Evolutionary conservation across 2,888 invertebrate genomes (phyloP).

Genomic region (Eupithecia pulchellata): DNA sequence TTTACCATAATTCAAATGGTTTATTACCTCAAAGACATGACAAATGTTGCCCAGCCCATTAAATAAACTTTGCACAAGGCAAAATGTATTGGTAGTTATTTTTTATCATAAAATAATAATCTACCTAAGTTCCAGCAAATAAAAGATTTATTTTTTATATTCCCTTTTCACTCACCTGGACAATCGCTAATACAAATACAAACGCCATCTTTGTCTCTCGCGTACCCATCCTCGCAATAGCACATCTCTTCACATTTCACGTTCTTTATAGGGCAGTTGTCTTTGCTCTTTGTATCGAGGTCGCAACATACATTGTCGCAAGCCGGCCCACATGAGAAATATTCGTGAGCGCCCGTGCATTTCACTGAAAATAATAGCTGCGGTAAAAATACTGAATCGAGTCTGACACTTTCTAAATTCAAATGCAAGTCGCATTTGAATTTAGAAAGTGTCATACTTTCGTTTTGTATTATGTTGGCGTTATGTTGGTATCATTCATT

Average conservation of each 20-base stretch:
- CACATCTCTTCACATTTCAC: slow-evolving; percentile 54
- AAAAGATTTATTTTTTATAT: not conserved
- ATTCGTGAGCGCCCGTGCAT: slow-evolving; percentile 51
- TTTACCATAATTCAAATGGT: not conserved
- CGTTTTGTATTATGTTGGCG: not conserved
- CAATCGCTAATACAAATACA: slow-evolving; percentile 55
- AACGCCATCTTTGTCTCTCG: slow-evolving; percentile 47
- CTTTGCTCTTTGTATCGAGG: slow-evolving; percentile 50
- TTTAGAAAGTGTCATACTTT: not conserved
- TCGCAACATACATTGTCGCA: slow-evolving; percentile 65
- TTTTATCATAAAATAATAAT: no score
- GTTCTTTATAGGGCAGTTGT: slow-evolving; percentile 54
- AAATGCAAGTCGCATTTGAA: slow-evolving; percentile 5
- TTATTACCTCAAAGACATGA: not conserved
- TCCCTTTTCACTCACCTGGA: slow-evolving; percentile 38
- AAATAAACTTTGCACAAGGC: no score
- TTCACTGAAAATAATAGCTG: slow-evolving; percentile 31
- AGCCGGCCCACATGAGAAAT: slow-evolving; percentile 57
- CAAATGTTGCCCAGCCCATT: no score
- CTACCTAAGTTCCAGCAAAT: no score
- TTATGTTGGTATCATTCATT: not conserved
- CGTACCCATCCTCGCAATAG: slow-evolving; percentile 57
- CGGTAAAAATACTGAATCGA: slow-evolving; percentile 5
- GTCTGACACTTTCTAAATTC: no score
- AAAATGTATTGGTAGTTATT: no score